These are phyloP conservation scores for Thunnus maccoyii DNA, from an alignment of 2,113 vertebrate species.

Conservation along the genomic window DNA sequence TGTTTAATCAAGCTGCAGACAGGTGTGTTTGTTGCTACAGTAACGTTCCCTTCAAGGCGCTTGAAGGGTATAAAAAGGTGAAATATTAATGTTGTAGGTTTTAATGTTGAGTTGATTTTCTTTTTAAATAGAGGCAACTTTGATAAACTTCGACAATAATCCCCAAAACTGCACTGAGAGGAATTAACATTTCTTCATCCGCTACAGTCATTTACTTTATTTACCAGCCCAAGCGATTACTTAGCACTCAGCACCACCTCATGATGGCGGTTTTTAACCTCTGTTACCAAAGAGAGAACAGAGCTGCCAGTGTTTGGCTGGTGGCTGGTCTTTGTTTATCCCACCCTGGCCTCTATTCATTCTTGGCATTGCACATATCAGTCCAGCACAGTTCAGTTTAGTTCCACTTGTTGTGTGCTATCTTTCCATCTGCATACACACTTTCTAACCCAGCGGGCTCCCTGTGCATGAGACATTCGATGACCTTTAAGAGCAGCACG, in stretches of 20 bases:
- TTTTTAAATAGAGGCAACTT: neutral
- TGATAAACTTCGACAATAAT: neutral
- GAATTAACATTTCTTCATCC: neutral
- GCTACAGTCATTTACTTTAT: neutral
- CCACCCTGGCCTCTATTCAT: constrained; percentile 25
- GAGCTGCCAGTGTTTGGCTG: constrained; percentile 7
- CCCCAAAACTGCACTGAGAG: neutral
- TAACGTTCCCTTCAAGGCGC: neutral
- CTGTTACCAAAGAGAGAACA: neutral
- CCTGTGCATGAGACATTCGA: constrained; percentile 35
- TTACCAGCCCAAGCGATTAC: neutral
- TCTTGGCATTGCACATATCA: constrained; percentile 25
- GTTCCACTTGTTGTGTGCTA: constrained; percentile 42
- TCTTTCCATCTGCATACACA: constrained; percentile 44
- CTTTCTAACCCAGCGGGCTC: constrained; percentile 26
- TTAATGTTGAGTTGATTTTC: neutral
- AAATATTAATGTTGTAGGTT: neutral
- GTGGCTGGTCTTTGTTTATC: constrained; percentile 18
- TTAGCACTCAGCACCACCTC: neutral
- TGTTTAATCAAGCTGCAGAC: neutral
- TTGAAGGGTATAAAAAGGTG: neutral
- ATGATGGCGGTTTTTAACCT: constrained; percentile 3
- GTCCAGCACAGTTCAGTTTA: constrained; percentile 9
- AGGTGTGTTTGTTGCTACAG: neutral
- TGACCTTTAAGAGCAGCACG: constrained; percentile 71